Evolutionary conservation across 2,113 vertebrate species (phyloP).

Genomic region (Leptodactylus fuscus): DNA sequence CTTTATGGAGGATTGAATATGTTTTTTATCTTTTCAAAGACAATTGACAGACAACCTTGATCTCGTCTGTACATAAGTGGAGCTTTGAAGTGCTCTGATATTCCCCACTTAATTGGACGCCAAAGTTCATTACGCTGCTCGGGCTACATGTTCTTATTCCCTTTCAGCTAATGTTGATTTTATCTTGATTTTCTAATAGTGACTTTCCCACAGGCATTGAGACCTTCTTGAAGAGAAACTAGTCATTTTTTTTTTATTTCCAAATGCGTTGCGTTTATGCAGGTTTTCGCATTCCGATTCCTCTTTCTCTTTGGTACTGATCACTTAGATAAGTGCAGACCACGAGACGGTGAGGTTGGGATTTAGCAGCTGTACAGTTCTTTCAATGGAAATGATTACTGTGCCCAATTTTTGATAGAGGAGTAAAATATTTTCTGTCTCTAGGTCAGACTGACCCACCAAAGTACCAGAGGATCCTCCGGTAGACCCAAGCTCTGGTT

Average conservation of each 20-base stretch:
- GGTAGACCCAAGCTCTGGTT: too few species aligned
- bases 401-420: too few species aligned
- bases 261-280: constrained; percentile 61
- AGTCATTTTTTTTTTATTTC: constrained; percentile 66
- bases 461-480: too few species aligned
- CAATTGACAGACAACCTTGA: constrained; percentile 66
- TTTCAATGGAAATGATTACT: too few species aligned
- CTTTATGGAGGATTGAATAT: constrained; percentile 53
- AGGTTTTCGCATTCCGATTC: too few species aligned
- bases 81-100: constrained; percentile 65
- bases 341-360: too few species aligned
- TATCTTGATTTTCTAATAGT: constrained; percentile 63
- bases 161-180: constrained; percentile 49
- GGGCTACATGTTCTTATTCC: constrained; percentile 35
- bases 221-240: constrained; percentile 66
- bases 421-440: too few species aligned
- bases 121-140: constrained; percentile 64
- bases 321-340: too few species aligned
- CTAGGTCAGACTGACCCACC: too few species aligned
- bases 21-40: constrained; percentile 62
- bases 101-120: constrained; percentile 62
- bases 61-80: constrained; percentile 62
- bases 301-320: too few species aligned
- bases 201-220: constrained; percentile 71
- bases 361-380: too few species aligned